Base-by-base conservation (phyloP, 2,797 vertebrate genomes). In the Oreochromis mossambicus region DNA sequence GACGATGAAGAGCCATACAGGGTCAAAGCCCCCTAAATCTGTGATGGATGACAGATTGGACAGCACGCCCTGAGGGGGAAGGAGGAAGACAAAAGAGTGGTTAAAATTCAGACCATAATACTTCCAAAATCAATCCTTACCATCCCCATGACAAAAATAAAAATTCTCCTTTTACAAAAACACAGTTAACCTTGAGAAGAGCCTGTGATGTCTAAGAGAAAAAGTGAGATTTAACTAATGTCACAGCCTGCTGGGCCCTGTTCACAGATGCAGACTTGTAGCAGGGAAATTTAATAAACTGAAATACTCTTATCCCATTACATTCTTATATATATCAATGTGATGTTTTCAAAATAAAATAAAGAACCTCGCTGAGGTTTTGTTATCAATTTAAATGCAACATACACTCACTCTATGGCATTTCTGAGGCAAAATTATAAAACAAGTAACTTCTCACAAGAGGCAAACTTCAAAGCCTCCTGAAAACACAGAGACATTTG, bases 1-100 rank as follows among this genome's bases (percentile, higher is more conserved):
- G 32, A 98, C 97, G 19, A 98, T 97, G 88, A 98, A 98, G 84
- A 98, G 97, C 98, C 98, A 98, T 70, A 98, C 98, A 0, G 98
- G 98, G 92, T 98, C 98, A 7, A 98, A 97, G 78, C 98, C 98
- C 5, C 97, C 97, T 26, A 98, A 95, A 89, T 98, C 97, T 19
- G 98, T 98, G 95, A 98, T 98, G 52, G 97, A 97, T 0, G 97
- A 97, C 91, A 98, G 96, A 91, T 98, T 98, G 92, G 97, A 97
- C 92, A 98, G 96, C 38, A 98, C 97, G 0, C 97, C 98, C 98
- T 98, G 93, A 29, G 51, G 75, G 83, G 83, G 3, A 56, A 78
- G 43, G 78, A 78, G 36, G 9, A 79, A 88, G 83, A 86, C 52
- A 82, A 86, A 92, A 85, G 66, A 54, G 21, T 7, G 48, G 38